Evolutionary conservation across 2,113 vertebrate species (phyloP), one percentile per base, ranked within the genome.

Genomic region (Orcinus orca): DNA sequence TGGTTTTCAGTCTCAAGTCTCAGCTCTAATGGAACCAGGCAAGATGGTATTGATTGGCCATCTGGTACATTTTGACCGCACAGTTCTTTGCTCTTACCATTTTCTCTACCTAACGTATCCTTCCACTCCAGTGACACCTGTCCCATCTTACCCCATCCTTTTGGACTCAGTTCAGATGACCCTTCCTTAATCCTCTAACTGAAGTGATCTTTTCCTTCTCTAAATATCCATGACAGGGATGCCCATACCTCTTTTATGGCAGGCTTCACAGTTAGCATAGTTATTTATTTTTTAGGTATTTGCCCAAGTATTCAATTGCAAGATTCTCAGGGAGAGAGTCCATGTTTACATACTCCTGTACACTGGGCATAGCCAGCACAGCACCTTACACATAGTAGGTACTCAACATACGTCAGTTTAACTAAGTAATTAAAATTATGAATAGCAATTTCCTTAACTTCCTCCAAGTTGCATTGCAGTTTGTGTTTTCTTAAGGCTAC

Each of bases 401-500:
- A 84, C 73, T 83, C 80, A 97, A 55, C 60, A 93, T 95, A 71
- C n/a, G 95, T 53, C 29, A 53, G 82, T 36, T 96, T 90, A 95
- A 97, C 76, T 96, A 97, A 95, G 36, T 86, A 87, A 91, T 97
- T 94, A 97, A 97, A 92, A 93, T 96, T 76, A 92, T 76, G 13
- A 96, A 88, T 80, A 86, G 38, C 41, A 94, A 84, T 58, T 88
- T 85, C 55, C 15, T 91, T 93, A 96, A 95, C n/a, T 55, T 96
- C 36, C 92, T 47, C 33, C 68, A 96, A 83, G 47, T 96, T 97
- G 93, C 55, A 86, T 68, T 93, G 81, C 73, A 96, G 29, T 96
- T 95, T 90, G 76, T 96, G 81, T 97, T 98, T 98, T 98, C 96
- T 96, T 97, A 88, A 97, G 79, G 97, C 85, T 95, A 93, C 85